phyloP scores from a whole-genome alignment of 1,140 invertebrate genomes.

The Drosophila pseudoobscura region DNA sequence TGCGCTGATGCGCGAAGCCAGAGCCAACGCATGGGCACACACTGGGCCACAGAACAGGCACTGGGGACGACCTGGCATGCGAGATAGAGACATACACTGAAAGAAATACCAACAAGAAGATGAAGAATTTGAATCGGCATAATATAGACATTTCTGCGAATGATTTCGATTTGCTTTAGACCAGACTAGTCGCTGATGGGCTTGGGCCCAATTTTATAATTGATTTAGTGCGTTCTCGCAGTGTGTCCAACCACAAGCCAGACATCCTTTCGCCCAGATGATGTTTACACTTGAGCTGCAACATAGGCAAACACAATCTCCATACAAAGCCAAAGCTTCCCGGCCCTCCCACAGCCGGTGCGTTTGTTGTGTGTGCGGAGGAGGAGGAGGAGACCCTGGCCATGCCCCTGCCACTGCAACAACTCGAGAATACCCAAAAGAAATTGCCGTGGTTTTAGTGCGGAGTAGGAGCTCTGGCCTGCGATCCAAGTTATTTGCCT shows the following conservation, averaged over 20 bases:
- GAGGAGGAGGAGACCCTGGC: too few species aligned
- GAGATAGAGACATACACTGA: constrained; percentile 1
- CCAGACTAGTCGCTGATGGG: too few species aligned
- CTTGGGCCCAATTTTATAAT: too few species aligned
- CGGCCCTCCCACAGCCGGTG: constrained; percentile 29
- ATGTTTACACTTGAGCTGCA: constrained; percentile 79
- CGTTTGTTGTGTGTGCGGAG: constrained; percentile 29
- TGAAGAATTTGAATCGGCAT: too few species aligned
- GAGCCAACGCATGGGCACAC: constrained; percentile 61
- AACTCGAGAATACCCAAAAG: constrained; percentile 20
- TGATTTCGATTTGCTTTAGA: too few species aligned
- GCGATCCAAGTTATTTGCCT: constrained; percentile 47
- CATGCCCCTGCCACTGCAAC: too few species aligned
- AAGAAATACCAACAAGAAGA: background rate
- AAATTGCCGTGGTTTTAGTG: constrained; percentile 37
- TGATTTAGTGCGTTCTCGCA: background rate
- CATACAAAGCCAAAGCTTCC: constrained; percentile 14
- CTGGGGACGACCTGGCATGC: background rate
- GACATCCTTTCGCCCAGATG: constrained; percentile 52
- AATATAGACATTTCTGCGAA: too few species aligned
- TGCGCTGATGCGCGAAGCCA: constrained; percentile 39
- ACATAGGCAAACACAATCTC: constrained; percentile 44
- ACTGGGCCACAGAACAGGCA: constrained; percentile 9
- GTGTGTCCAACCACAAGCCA: constrained; percentile 16
- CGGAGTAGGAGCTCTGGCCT: constrained; percentile 13